Evolutionary conservation across 2,113 vertebrate species (phyloP), one percentile per base, ranked within the genome.

Genomic region (Melanocharis versteri): DNA sequence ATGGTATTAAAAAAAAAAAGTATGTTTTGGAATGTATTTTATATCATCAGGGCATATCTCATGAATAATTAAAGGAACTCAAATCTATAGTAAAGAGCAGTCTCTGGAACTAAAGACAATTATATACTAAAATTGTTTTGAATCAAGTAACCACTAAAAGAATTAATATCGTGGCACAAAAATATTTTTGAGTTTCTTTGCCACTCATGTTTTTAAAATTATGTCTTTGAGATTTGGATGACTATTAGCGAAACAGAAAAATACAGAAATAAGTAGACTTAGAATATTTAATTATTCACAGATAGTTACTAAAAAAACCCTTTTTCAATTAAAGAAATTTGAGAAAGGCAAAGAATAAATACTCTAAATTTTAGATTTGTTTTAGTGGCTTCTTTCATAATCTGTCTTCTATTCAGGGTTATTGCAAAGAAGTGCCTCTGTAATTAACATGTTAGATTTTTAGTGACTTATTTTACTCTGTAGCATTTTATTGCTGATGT

Each of bases 21-120:
- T 58, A 70, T 44, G n/a, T 89, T 96, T 96, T 80, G 50, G 83
- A 97, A 96, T 94, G 42, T 81, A 80, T 97, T 97, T 97, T 94
- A 96, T 80, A 95, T 97, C 57, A 85, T 88, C 91, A 72, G 66
- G 92, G 79, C 89, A 96, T 80, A 95, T 91, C 95, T 94, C 69
- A 83, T 83, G 60, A 95, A 95, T 91, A 92, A 94, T 87, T 96
- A 93, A 94, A 89, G 18, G 11, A 57, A 92, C 56, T 58, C 64
- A 90, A 91, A 82, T 89, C 79, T 90, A 47, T 73, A 93, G 65
- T 66, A 87, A 89, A 93, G 3, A 78, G 70, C 50, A 80, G 80
- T 39, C 27, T 91, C 87, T 95, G 89, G 83, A 94, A 81, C 71
- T 90, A 88, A 95, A 84, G 57, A 88, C 56, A 97, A 90, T 94